Evolutionary conservation across 2,113 vertebrate species (phyloP), one percentile per base, ranked within the genome.

Genomic region (Semnornis frantzii): DNA sequence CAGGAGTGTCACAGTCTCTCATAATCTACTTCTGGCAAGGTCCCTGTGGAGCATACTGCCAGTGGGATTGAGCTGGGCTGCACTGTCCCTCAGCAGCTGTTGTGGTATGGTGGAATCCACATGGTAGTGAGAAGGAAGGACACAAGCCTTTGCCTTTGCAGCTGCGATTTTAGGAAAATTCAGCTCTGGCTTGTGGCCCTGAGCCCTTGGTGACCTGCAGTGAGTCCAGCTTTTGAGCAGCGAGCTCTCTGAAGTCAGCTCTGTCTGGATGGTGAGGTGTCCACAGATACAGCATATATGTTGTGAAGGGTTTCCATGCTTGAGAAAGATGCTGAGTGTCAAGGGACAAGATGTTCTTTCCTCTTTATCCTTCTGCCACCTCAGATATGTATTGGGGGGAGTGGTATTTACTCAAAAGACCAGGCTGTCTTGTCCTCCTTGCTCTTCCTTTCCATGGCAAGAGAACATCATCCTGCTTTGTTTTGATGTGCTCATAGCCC

Each of bases 41-140:
- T 70, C 39, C 18, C 31, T 46, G 14, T 2, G 9, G 62, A 94
- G 57, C 34, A 2, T 0, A 2, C 34, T 64, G 50, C 70, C 42
- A 1, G 0, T 1, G 5, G 27, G 57, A 86, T 63, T 5, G 2
- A 46, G 54, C 15, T 1, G 7, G 60, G 50, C 55, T 28, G 12
- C 68, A 31, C 42, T 6, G 3, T 82, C 31, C n/a, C 31, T 85
- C 5, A 3, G 12, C 3, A 8, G 27, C 76, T 58, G 33, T 8
- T 9, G 11, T 86, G 59, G 9, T 8, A 6, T 80, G 69, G 14
- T 19, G 5, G 9, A 2, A 3, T 70, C 34, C 30, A 46, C 42
- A 66, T 1, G 1, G 14, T 12, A 25, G 55, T 44, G 17, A 50
- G n/a, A 28, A 28, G 28, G 44, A 72, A 52, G 15, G 37, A 16